Percentiles rank a stretch among this genome's conserved stretches.
Conservation (phyloP, 2,113 vertebrate species). For the Mesitornis unicolor region DNA sequence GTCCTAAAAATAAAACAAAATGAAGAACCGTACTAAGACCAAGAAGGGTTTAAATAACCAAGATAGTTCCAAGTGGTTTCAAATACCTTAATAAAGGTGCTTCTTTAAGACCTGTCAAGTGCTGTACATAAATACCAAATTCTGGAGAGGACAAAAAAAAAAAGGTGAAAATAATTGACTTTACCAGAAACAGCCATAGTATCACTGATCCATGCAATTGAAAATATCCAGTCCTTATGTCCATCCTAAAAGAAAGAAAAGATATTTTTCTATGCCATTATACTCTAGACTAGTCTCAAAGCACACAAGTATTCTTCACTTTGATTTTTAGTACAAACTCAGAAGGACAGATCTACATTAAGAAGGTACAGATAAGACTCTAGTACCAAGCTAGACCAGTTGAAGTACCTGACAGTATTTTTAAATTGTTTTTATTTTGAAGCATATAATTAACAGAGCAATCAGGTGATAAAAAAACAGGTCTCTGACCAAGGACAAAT, state of each 20-base stretch:
- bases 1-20: background rate
- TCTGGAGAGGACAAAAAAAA: background rate
- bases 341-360: background rate
- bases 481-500: background rate
- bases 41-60: background rate
- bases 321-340: background rate
- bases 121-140: background rate
- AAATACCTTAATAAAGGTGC: background rate
- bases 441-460: background rate
- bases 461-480: background rate
- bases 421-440: background rate
- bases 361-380: background rate
- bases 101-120: background rate
- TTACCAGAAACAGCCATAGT: constrained; percentile 97
- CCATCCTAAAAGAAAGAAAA: constrained; percentile 81
- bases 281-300: background rate
- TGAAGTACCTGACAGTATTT: background rate
- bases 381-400: background rate
- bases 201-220: constrained; percentile 98
- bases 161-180: background rate
- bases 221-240: constrained; percentile 99
- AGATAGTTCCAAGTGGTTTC: background rate
- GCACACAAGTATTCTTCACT: background rate
- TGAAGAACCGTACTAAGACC: background rate
- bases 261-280: background rate